Evolutionary conservation across 2,113 vertebrate genomes (phyloP).

Genomic region (Salvelinus namaycush): DNA sequence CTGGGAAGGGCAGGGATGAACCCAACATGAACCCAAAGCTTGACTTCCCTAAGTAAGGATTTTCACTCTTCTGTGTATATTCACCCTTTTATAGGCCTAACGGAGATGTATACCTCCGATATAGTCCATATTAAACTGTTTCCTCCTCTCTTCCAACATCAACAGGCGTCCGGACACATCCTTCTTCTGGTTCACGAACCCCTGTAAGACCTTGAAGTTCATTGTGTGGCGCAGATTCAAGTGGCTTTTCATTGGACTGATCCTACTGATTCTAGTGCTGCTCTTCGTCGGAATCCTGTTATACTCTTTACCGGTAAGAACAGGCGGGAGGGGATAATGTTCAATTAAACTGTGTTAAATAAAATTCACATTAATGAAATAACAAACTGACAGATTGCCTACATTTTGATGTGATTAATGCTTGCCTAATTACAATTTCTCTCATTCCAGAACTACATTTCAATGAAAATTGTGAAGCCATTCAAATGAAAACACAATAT

Average conservation of each 20-base stretch:
- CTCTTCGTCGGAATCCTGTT: constrained; percentile 89
- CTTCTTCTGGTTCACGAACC: constrained; percentile 99
- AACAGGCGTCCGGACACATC: constrained; percentile 95
- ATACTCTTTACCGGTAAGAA: constrained; percentile 92
- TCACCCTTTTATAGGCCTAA: no score
- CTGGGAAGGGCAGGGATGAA: constrained; percentile 94
- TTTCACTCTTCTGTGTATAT: no score
- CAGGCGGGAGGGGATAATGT: not conserved
- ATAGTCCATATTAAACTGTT: not conserved
- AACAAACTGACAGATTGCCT: not conserved
- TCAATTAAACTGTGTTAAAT: not conserved
- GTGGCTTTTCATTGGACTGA: constrained; percentile 88
- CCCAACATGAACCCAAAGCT: constrained; percentile 98
- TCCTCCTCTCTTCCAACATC: not conserved
- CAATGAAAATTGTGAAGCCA: constrained; percentile 96
- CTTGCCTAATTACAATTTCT: constrained; percentile 3
- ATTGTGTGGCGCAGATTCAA: constrained; percentile 95
- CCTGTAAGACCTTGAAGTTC: constrained; percentile 96
- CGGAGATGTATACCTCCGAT: no score
- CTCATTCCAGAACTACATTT: constrained; percentile 85
- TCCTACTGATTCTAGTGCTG: constrained; percentile 82
- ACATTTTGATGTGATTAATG: not conserved
- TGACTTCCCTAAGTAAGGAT: constrained; percentile 89
- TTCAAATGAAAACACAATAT: constrained; percentile 33
- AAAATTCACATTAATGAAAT: not conserved